Conservation (phyloP, 2,113 vertebrate species). For the Forbesichthys agassizii region DNA sequence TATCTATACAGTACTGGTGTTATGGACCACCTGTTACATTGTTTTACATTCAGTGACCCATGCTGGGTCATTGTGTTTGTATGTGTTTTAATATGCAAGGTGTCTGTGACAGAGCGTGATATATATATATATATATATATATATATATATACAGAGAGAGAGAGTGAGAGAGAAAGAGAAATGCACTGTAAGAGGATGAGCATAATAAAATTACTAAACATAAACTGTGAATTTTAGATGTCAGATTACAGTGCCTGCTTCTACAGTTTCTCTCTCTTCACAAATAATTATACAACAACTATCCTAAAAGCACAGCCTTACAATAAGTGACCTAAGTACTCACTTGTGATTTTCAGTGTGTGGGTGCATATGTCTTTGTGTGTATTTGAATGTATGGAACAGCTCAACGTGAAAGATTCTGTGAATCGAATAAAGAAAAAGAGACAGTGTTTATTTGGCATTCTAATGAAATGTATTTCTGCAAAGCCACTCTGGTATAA, state of each 20-base stretch:
- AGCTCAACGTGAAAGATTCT: too few species aligned
- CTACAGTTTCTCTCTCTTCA: background rate
- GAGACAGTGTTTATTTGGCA: too few species aligned
- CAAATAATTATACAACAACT: too few species aligned
- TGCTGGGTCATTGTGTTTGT: background rate
- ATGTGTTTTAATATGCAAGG: constrained; percentile 9
- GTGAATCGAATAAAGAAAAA: too few species aligned
- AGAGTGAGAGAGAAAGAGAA: background rate
- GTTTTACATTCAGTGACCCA: constrained; percentile 5
- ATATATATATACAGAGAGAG: background rate
- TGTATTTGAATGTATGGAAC: background rate
- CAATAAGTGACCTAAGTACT: background rate
- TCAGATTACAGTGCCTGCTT: too few species aligned
- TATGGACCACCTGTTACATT: constrained; percentile 16
- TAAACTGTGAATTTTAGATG: too few species aligned
- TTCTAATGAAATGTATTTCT: too few species aligned
- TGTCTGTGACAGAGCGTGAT: constrained; percentile 1
- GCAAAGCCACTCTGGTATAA: too few species aligned
- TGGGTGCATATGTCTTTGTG: background rate
- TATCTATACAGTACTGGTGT: background rate
- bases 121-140: background rate
- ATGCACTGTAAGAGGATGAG: background rate
- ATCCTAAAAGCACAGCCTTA: too few species aligned
- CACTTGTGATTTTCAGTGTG: background rate
- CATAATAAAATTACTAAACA: constrained; percentile 7